These are phyloP conservation scores for Lepilemur ruficaudatus DNA, from an alignment of 2,797 vertebrate genomes.

Conservation along the genomic window DNA sequence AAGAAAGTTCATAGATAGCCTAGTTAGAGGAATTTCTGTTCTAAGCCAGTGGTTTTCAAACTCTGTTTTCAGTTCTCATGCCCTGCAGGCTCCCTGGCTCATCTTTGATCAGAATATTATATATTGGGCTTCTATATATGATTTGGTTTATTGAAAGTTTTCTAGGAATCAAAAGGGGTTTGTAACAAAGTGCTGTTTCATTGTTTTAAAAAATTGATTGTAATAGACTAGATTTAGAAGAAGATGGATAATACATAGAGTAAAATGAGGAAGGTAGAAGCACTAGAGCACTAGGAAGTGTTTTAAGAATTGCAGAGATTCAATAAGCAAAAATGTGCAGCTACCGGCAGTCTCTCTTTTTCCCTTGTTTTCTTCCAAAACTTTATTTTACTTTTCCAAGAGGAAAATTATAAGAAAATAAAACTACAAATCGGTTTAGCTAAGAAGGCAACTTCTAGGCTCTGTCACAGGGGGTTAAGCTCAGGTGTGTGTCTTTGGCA, in stretches of 20 bases:
- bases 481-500: neutral
- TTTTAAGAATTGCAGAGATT: neutral
- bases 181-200: conserved; percentile 25
- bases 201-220: neutral
- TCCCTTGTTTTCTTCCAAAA: neutral
- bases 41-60: neutral
- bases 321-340: neutral
- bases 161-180: neutral
- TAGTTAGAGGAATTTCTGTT: neutral
- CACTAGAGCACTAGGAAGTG: neutral
- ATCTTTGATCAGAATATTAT: neutral
- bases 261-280: neutral
- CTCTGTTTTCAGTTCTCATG: neutral
- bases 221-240: neutral
- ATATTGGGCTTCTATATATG: neutral
- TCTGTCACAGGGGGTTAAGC: neutral
- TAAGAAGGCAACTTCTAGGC: neutral
- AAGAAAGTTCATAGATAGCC: neutral
- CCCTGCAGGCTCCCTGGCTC: neutral
- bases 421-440: neutral
- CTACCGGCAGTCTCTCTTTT: neutral
- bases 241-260: neutral
- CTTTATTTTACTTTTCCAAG: neutral
- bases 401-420: neutral
- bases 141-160: neutral